These are phyloP conservation scores for Lethocerus indicus DNA, from an alignment of 1,140 invertebrate genomes.

Conservation along the genomic window DNA sequence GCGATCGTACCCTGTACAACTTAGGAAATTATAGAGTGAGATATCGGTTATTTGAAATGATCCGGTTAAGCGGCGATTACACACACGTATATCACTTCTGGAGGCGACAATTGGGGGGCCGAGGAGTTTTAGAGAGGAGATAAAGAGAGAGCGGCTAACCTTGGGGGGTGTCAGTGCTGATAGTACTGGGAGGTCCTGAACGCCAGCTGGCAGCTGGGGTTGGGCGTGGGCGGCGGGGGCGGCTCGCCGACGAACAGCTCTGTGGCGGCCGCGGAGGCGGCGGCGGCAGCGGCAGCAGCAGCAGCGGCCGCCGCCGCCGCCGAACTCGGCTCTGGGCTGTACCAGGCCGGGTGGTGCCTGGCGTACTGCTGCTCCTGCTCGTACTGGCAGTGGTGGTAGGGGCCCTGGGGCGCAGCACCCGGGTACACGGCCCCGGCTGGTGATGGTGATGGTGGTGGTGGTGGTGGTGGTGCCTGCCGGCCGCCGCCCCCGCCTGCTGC, in stretches of 20 bases:
- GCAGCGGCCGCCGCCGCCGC: too few species aligned
- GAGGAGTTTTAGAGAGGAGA: too few species aligned
- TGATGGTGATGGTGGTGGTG: slow-evolving; percentile 8
- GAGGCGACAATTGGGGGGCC: too few species aligned
- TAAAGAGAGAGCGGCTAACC: too few species aligned
- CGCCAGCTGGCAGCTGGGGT: slow-evolving; percentile 15
- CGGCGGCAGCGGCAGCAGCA: too few species aligned
- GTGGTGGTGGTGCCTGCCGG: slow-evolving; percentile 2
- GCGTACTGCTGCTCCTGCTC: slow-evolving; percentile 13
- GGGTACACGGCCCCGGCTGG: slow-evolving; percentile 12
- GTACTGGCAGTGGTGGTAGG: slow-evolving; percentile 14
- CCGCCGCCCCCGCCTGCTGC: slow-evolving; percentile 5
- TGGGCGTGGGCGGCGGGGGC: slow-evolving; percentile 9
- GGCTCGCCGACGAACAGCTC: too few species aligned
- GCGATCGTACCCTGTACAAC: too few species aligned
- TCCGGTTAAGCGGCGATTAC: too few species aligned
- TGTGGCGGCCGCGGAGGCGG: too few species aligned
- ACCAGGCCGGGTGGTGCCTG: slow-evolving; percentile 8
- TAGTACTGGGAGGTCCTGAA: slow-evolving; percentile 15
- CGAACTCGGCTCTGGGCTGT: slow-evolving; percentile 18
- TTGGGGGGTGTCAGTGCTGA: slow-evolving; percentile 14
- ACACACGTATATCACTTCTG: too few species aligned
- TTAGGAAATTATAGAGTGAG: too few species aligned
- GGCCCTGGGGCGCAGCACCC: slow-evolving; percentile 7
- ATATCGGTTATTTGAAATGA: too few species aligned